Conservation (phyloP, 2,888 invertebrate species). For the Sipunculus nudus region DNA sequence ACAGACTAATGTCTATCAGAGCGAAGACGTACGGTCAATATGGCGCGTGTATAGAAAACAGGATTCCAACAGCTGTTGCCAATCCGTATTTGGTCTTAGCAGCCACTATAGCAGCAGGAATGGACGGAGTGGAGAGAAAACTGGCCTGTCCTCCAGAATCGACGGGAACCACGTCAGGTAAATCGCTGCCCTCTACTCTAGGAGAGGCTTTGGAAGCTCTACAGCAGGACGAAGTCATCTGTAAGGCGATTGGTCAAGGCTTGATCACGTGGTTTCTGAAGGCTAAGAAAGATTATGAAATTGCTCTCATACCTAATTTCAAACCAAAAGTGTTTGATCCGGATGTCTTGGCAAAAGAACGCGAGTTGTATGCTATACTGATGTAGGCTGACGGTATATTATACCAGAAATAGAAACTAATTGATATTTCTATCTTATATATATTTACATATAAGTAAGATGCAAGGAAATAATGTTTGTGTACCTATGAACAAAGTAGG, state of each 20-base stretch:
- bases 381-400: too few species aligned
- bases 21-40: slow-evolving; percentile 5
- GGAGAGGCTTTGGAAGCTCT: slow-evolving; percentile 21
- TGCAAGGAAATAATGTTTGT: too few species aligned
- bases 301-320: too few species aligned
- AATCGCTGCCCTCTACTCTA: slow-evolving; percentile 18
- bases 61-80: slow-evolving; percentile 19
- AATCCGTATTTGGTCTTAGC: slow-evolving; percentile 29
- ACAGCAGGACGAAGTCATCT: slow-evolving; percentile 15
- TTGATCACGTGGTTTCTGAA: slow-evolving; percentile 28
- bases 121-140: slow-evolving; percentile 31
- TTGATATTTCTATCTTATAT: too few species aligned
- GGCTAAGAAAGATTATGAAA: slow-evolving; percentile 19
- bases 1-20: slow-evolving; percentile 10
- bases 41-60: slow-evolving; percentile 21
- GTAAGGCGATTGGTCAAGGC: slow-evolving; percentile 20
- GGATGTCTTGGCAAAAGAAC: too few species aligned
- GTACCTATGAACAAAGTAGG: too few species aligned
- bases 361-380: too few species aligned
- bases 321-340: too few species aligned
- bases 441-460: too few species aligned
- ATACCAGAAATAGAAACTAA: too few species aligned
- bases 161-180: not conserved
- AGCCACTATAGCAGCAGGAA: slow-evolving; percentile 26
- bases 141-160: slow-evolving; percentile 9